These are phyloP conservation scores for Sialis fuliginosa DNA, from an alignment of 2,888 invertebrate genomes.

Conservation along the genomic window DNA sequence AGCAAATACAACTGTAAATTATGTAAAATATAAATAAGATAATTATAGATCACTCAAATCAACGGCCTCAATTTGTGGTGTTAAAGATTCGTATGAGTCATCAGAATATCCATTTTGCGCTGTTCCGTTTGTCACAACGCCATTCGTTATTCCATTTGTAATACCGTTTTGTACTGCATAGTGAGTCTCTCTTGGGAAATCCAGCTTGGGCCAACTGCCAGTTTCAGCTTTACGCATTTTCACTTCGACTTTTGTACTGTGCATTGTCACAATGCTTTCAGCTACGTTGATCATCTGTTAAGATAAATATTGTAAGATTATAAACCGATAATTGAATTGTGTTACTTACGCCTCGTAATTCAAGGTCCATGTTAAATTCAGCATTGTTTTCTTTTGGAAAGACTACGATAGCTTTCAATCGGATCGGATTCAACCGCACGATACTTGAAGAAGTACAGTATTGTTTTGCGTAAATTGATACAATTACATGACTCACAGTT, in stretches of 20 bases:
- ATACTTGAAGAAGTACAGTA: slow-evolving; percentile 59
- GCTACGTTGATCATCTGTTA: slow-evolving; percentile 59
- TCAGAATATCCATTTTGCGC: too few relatives aligned
- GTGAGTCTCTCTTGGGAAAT: slow-evolving; percentile 31
- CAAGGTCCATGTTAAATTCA: slow-evolving; percentile 54
- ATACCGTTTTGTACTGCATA: slow-evolving; percentile 11
- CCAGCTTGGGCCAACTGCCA: slow-evolving; percentile 64
- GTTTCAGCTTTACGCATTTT: slow-evolving; percentile 74
- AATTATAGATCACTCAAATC: slow-evolving; percentile 51
- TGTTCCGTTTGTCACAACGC: too few relatives aligned
- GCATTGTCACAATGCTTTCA: slow-evolving; percentile 56
- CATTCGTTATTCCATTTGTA: slow-evolving; percentile 7
- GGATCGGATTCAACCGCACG: slow-evolving; percentile 71
- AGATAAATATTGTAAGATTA: slow-evolving; percentile 8
- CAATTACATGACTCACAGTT: slow-evolving; percentile 64
- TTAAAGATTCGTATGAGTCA: slow-evolving; percentile 20
- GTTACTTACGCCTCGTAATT: slow-evolving; percentile 60
- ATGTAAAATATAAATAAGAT: too few relatives aligned
- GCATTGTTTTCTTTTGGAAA: slow-evolving; percentile 62
- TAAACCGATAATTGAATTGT: slow-evolving; percentile 4
- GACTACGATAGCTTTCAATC: slow-evolving; percentile 51
- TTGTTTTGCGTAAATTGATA: slow-evolving; percentile 83
- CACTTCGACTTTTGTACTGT: slow-evolving; percentile 83
- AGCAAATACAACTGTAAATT: too few relatives aligned
- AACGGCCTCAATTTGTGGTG: slow-evolving; percentile 40